phyloP scores from a whole-genome alignment of 2,888 invertebrate genomes.

The Polyploca ridens region DNA sequence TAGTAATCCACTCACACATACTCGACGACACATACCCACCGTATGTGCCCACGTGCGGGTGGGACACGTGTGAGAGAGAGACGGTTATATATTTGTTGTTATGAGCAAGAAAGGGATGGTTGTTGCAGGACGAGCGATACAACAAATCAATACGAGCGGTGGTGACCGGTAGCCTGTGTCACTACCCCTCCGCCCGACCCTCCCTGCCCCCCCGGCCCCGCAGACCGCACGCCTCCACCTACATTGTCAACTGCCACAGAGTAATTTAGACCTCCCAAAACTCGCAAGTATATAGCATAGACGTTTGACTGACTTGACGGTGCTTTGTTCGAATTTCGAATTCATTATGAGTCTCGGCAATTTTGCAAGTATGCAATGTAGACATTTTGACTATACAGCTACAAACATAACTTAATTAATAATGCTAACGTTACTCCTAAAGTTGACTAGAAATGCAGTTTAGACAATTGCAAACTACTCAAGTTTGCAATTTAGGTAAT shows the following conservation, averaged over 20 bases:
- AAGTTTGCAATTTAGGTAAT: too few relatives aligned
- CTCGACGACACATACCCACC: conserved; percentile 56
- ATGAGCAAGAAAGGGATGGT: conserved; percentile 70
- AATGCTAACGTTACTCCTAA: not conserved
- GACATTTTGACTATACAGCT: not conserved
- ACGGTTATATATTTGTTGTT: conserved; percentile 40
- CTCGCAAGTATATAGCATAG: conserved; percentile 45
- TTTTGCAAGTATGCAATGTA: not conserved
- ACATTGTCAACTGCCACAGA: conserved; percentile 81
- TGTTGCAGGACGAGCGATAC: conserved; percentile 84
- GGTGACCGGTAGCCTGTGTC: conserved; percentile 86
- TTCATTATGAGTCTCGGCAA: conserved; percentile 5
- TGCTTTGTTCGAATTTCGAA: conserved; percentile 10
- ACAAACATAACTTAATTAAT: not conserved
- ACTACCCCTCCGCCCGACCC: conserved; percentile 64
- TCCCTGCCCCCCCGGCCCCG: conserved; percentile 46
- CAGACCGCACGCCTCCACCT: conserved; percentile 81
- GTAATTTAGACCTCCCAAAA: conserved; percentile 65
- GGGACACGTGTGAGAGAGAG: conserved; percentile 65
- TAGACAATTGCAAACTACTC: too few relatives aligned
- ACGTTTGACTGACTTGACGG: conserved; percentile 35
- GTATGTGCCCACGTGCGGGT: conserved; percentile 75
- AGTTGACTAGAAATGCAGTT: not conserved
- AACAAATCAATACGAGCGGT: conserved; percentile 86
- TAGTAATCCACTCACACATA: conserved; percentile 55